These are phyloP conservation scores for Apostichopus leukothele DNA, from an alignment of 53 echinoderm and acorn worm species.

Conservation along the genomic window DNA sequence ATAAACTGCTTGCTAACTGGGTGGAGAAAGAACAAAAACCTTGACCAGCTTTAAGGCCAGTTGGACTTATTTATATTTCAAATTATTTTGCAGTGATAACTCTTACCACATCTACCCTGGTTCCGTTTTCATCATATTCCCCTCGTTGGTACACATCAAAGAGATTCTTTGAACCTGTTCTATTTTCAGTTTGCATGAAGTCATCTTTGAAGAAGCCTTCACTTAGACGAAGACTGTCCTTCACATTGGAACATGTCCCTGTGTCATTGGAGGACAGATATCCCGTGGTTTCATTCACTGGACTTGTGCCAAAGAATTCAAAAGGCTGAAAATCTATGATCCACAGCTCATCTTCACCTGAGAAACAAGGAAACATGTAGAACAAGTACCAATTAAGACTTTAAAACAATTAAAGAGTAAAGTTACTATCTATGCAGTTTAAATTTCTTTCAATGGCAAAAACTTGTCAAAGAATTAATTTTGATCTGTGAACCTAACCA, in stretches of 20 bases:
- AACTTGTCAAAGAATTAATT: too few species aligned
- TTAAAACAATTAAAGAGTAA: background rate
- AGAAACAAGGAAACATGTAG: background rate
- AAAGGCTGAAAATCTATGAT: slow-evolving; percentile 80
- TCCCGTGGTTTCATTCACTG: slow-evolving; percentile 50
- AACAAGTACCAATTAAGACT: background rate
- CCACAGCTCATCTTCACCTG: slow-evolving; percentile 78
- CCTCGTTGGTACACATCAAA: slow-evolving; percentile 60
- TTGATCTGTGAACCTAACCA: too few species aligned
- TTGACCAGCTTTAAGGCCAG: background rate
- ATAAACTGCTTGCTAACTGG: too few species aligned
- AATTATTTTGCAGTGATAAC: too few species aligned
- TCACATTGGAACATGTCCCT: slow-evolving; percentile 66
- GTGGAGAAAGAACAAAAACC: too few species aligned
- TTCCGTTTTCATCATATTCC: slow-evolving; percentile 41
- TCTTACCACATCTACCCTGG: slow-evolving; percentile 59
- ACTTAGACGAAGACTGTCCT: slow-evolving; percentile 34
- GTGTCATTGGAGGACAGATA: slow-evolving; percentile 51
- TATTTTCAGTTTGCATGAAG: slow-evolving; percentile 55
- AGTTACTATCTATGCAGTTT: too few species aligned
- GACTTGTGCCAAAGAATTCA: slow-evolving; percentile 34
- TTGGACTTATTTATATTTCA: too few species aligned
- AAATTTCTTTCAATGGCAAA: too few species aligned
- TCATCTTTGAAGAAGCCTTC: slow-evolving; percentile 68
- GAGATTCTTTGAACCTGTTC: slow-evolving; percentile 55